These are phyloP conservation scores for Tragopan temminckii DNA, from an alignment of 2,797 vertebrate species.

Conservation along the genomic window DNA sequence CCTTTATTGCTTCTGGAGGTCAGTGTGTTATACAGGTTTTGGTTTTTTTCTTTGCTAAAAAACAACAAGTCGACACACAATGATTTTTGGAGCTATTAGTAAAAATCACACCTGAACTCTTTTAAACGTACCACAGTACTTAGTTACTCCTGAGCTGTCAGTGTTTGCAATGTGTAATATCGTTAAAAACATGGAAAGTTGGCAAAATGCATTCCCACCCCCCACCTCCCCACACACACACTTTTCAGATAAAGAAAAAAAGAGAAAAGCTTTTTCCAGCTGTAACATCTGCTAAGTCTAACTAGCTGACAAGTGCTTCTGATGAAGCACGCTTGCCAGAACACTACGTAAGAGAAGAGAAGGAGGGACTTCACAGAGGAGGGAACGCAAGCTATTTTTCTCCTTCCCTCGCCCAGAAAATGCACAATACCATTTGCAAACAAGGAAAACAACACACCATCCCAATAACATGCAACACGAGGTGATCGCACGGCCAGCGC, in stretches of 20 bases:
- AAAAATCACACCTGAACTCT: constrained; percentile 5
- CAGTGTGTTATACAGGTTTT: constrained; percentile 36
- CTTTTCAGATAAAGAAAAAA: not conserved
- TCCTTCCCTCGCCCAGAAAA: not conserved
- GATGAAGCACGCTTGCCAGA: not conserved
- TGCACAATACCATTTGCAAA: not conserved
- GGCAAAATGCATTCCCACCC: not conserved
- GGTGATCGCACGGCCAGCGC: not conserved
- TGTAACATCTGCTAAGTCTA: constrained; percentile 14
- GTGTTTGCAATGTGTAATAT: not conserved
- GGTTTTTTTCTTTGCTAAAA: constrained; percentile 27
- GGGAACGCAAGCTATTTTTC: not conserved
- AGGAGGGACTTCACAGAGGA: not conserved
- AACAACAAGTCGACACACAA: not conserved
- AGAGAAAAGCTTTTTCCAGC: constrained; percentile 36
- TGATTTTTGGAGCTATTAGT: not conserved
- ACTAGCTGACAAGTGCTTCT: constrained; percentile 28
- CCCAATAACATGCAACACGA: not conserved
- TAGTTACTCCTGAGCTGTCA: constrained; percentile 39
- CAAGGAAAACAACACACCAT: not conserved
- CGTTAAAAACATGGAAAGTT: not conserved
- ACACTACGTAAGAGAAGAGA: not conserved
- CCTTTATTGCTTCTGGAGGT: constrained; percentile 67
- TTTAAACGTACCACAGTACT: not conserved
- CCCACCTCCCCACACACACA: not conserved